Conservation (phyloP, 2,888 invertebrate genomes). For the Apamea anceps region DNA sequence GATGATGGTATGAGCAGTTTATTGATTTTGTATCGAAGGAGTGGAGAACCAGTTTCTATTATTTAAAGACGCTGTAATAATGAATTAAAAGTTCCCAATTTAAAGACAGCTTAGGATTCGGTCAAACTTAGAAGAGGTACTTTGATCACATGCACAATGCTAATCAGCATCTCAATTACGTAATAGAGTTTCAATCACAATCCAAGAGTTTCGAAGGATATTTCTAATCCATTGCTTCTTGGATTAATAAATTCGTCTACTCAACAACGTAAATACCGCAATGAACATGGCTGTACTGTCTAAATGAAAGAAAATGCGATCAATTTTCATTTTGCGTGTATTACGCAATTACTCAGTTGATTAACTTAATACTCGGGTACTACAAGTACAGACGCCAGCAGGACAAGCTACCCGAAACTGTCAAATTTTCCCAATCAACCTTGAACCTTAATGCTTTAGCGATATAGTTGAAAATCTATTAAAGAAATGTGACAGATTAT, state of each 20-base stretch:
- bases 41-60: not conserved
- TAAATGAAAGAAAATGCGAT: not conserved
- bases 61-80: not conserved
- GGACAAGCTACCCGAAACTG: too few relatives aligned
- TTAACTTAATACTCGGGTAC: not conserved
- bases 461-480: too few relatives aligned
- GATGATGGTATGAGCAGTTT: not conserved
- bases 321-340: not conserved
- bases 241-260: not conserved
- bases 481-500: too few relatives aligned
- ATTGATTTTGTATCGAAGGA: slow-evolving; percentile 29
- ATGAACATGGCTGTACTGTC: not conserved
- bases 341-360: not conserved
- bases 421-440: too few relatives aligned
- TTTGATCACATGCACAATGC: not conserved
- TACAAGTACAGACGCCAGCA: too few relatives aligned
- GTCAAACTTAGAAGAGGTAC: not conserved
- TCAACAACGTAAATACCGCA: not conserved
- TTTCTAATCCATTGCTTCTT: not conserved
- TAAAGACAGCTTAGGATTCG: too few relatives aligned
- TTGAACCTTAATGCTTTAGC: too few relatives aligned
- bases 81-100: not conserved
- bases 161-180: not conserved
- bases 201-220: not conserved
- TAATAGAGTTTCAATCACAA: too few relatives aligned